Base-by-base conservation (phyloP, 2,888 invertebrate species). In the Temnothorax ravouxi region DNA sequence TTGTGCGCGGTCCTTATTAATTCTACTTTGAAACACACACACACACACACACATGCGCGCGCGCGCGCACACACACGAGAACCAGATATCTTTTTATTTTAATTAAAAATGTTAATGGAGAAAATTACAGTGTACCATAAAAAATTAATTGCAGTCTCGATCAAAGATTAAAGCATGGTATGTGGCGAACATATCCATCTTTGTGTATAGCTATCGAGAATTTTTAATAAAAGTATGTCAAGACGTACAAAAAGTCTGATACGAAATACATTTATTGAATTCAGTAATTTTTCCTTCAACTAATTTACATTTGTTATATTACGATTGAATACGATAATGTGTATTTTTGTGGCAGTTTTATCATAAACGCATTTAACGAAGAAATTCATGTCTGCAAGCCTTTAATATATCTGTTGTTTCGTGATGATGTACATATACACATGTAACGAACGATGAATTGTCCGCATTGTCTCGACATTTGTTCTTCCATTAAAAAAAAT, bases 121-220 rank as follows among this genome's bases (percentile, higher is more conserved):
- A 56, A 11, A 66, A 8, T 44, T 8, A 41, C 3, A 1, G 6
- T 18, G 29, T 61, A 61, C 6, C 3, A 4, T 38, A 11, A 41
- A 38, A 72, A 72, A 56, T 25, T 54, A 38, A 34, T 54, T 71
- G 41, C 5, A 56, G 18, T 18, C 15, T 25, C 15, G 8, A 25
- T 72, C 56, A 72, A 2, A 44, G 18, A 74, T 74, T 59, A 44
- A 74, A 59, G 18, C n/a, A 56, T 13, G 13, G 2, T 2, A 59
- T 47, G 47, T 34, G n/a, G 3, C 9, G 21, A 44, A 59, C 18
- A 59, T 74, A 59, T 74, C 8, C 0, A 2, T 29, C 34, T 15
- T n/a, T 64, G 2, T 9, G 41, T 6, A 34, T 64, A 15, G 3
- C 15, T 21, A 11, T 47, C 11, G 15, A 75, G n/a, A 29, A 74